Percentiles rank a stretch among this genome's conserved stretches.
phyloP scores from a whole-genome alignment of 2,888 invertebrate genomes.

The Iselma pallidipennis region DNA sequence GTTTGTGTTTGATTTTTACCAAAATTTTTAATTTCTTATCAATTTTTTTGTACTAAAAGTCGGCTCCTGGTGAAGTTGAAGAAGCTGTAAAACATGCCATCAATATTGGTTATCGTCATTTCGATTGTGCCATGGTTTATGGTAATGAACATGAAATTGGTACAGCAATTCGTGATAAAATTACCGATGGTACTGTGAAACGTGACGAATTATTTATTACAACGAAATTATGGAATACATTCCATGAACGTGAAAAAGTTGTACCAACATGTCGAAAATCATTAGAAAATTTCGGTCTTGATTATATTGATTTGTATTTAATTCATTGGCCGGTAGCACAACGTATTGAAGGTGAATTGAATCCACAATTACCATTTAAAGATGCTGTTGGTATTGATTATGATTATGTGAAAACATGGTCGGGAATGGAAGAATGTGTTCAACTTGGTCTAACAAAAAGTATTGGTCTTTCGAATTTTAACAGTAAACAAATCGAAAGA shows the following conservation, averaged over 20 bases:
- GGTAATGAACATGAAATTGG: slow-evolving; percentile 78
- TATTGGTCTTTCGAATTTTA: slow-evolving; percentile 79
- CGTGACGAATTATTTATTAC: slow-evolving; percentile 74
- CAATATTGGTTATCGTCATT: slow-evolving; percentile 76
- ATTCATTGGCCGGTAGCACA: slow-evolving; percentile 59
- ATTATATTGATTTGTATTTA: slow-evolving; percentile 61
- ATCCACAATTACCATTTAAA: slow-evolving; percentile 44
- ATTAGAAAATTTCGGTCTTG: slow-evolving; percentile 56
- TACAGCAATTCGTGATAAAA: slow-evolving; percentile 66
- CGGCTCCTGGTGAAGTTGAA: slow-evolving; percentile 62
- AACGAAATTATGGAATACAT: slow-evolving; percentile 88
- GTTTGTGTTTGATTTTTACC: slow-evolving; percentile 39
- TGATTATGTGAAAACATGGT: slow-evolving; percentile 73
- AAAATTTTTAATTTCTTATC: too few species aligned
- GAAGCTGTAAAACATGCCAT: slow-evolving; percentile 75
- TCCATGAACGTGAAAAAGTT: slow-evolving; percentile 70
- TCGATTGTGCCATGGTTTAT: slow-evolving; percentile 77
- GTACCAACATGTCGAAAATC: slow-evolving; percentile 52
- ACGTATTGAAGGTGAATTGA: slow-evolving; percentile 29
- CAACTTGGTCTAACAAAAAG: slow-evolving; percentile 65
- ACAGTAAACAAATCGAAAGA: slow-evolving; percentile 67
- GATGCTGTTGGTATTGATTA: slow-evolving; percentile 52
- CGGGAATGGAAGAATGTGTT: slow-evolving; percentile 69
- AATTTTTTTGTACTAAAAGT: neutral
- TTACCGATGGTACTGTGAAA: slow-evolving; percentile 68